phyloP scores from a whole-genome alignment of 1,140 invertebrate genomes.

The Zaprionus nigranus region DNA sequence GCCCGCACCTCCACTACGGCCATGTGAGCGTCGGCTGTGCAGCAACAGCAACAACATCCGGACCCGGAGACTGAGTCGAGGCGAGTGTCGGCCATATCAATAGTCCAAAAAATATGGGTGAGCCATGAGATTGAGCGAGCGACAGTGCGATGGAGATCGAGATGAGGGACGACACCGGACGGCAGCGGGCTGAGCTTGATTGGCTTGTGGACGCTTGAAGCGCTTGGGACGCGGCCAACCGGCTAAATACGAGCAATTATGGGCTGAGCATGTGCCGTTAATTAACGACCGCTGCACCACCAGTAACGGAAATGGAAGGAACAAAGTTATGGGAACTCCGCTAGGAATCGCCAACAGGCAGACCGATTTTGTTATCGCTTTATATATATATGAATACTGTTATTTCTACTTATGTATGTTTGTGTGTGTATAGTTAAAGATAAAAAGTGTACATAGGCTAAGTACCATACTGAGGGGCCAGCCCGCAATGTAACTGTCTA shows the following conservation, averaged over 20 bases:
- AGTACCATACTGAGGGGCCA: slow-evolving; percentile 4
- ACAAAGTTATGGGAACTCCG: slow-evolving; percentile 23
- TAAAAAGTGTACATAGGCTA: slow-evolving; percentile 24
- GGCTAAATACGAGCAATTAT: slow-evolving; percentile 46
- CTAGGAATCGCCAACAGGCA: slow-evolving; percentile 5
- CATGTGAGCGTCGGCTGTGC: slow-evolving; percentile 45
- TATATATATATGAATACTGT: slow-evolving; percentile 13
- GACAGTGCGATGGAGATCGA: slow-evolving; percentile 25
- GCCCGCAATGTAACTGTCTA: slow-evolving; percentile 29
- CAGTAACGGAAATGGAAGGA: slow-evolving; percentile 27
- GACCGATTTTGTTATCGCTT: slow-evolving; percentile 10
- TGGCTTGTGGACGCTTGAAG: slow-evolving; percentile 14
- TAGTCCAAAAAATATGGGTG: slow-evolving; percentile 20
- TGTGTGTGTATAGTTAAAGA: slow-evolving; percentile 9
- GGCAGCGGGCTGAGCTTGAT: slow-evolving; percentile 26
- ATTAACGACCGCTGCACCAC: slow-evolving; percentile 31
- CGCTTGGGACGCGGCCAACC: slow-evolving; percentile 13
- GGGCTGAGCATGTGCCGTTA: slow-evolving; percentile 39
- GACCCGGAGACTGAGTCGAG: not conserved
- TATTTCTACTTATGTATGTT: slow-evolving; percentile 3
- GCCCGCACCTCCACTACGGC: slow-evolving; percentile 78
- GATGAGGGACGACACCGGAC: not conserved
- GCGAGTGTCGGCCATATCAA: not conserved
- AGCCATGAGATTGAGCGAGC: slow-evolving; percentile 49
- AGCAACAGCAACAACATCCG: not conserved